phyloP scores from a whole-genome alignment of 2,888 invertebrate species.

The Rhogogaster chlorosoma region DNA sequence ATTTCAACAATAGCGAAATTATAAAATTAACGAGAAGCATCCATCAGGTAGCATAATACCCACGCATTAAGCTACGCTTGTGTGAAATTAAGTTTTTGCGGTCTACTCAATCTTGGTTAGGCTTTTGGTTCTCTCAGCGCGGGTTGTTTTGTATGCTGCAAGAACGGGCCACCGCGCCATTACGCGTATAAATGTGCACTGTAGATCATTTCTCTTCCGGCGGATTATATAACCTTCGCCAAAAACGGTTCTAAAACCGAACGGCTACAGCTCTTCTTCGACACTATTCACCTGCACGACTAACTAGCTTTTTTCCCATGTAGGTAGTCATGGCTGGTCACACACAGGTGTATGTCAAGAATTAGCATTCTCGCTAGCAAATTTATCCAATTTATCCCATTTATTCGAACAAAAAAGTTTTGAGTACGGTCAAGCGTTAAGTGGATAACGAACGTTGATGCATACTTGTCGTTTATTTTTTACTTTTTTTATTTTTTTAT shows the following conservation, averaged over 20 bases:
- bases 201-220: conserved; percentile 36
- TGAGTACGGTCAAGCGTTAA: background rate
- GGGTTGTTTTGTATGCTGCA: conserved; percentile 59
- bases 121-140: conserved; percentile 41
- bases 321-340: too few species aligned
- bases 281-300: background rate
- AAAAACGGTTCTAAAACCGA: conserved; percentile 23
- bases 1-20: conserved; percentile 63
- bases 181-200: conserved; percentile 57
- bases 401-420: background rate
- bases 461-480: background rate
- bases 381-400: background rate
- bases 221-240: conserved; percentile 30
- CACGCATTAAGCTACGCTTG: conserved; percentile 62
- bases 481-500: background rate
- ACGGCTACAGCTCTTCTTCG: background rate
- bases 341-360: background rate
- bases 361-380: background rate
- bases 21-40: conserved; percentile 72
- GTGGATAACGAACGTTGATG: background rate
- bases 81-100: conserved; percentile 63
- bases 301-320: background rate
- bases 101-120: conserved; percentile 68
- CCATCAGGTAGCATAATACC: conserved; percentile 67
- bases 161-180: conserved; percentile 54